Evolutionary conservation across 2,797 vertebrate genomes (phyloP), one percentile per base, ranked within the genome.

Genomic region (Pristis pectinata): DNA sequence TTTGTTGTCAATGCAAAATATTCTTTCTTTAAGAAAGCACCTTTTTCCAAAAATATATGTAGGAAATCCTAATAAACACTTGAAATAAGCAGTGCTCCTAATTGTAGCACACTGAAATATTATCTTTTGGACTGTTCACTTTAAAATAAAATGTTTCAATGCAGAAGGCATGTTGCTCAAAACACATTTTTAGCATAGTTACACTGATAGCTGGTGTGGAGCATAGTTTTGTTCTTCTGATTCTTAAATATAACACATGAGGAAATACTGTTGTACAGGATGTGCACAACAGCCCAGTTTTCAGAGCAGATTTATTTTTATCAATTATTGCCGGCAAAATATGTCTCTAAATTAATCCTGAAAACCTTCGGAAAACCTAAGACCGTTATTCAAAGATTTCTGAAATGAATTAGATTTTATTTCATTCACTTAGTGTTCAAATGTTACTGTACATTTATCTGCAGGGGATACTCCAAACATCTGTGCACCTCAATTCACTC

Each of bases 131-230:
- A 91, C 37, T 91, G 87, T 91, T 67, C 59, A 37, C 11, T 37
- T 64, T 91, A 91, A 37, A 91, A 67, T 67, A 67, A 91, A 91
- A 91, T 91, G 87, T 91, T 91, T 91, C 87, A 91, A 91, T 67
- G 87, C 87, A 67, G n/a, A 91, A 89, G 17, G 91, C 87, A 91
- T 37, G n/a, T 91, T 91, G 59, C 61, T 91, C 59, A 24, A 64
- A 67, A 41, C 37, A 67, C 87, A 91, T 91, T 67, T 91, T 91
- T 91, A 61, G 61, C 61, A 91, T 67, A 91, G 61, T 67, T 64
- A 67, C 37, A 64, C 87, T 91, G 87, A 91, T 91, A 91, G 87
- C 61, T 41, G 59, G 67, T 89, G 34, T 59, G 61, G n/a, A 67
- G 64, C 34, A 91, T 49, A 24, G 87, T 37, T 91, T 37, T 67